Conservation (phyloP, 2,113 vertebrate genomes). For the Cyphomyrus discorhynchus region DNA sequence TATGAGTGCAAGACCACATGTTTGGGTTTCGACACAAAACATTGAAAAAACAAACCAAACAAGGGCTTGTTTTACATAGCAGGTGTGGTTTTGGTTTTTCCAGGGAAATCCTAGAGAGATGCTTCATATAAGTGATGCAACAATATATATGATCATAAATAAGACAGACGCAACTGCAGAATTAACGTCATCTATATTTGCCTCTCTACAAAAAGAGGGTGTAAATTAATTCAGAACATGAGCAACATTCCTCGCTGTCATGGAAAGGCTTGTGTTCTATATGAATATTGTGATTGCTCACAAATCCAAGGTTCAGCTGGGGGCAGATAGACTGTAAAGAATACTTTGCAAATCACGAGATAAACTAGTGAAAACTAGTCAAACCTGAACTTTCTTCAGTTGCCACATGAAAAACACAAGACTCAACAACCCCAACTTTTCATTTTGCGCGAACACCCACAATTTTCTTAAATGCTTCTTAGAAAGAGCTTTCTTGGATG, state of each 20-base stretch:
- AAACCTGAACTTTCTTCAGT: not conserved
- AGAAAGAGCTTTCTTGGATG: not conserved
- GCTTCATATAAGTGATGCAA: not conserved
- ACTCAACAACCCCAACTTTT: not conserved
- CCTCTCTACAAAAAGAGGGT: slow-evolving; percentile 18
- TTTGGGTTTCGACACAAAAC: not conserved
- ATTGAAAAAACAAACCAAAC: not conserved
- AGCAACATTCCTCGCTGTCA: slow-evolving; percentile 16
- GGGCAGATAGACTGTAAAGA: not conserved
- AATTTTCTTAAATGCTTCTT: not conserved
- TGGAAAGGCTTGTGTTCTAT: slow-evolving; percentile 18
- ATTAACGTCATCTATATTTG: not conserved
- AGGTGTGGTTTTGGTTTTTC: not conserved
- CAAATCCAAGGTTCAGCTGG: not conserved
- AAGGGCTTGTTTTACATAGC: not conserved
- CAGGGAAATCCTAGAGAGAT: not conserved
- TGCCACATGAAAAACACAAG: not conserved
- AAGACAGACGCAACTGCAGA: not conserved
- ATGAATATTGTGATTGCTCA: slow-evolving; percentile 18
- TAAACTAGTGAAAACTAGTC: not conserved
- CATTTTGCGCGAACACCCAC: not conserved
- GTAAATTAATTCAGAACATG: slow-evolving; percentile 22
- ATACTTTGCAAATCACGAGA: not conserved
- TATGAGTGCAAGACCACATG: not conserved
- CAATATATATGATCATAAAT: not conserved